Conservation (phyloP, 2,797 vertebrate species). For the Typhlichthys subterraneus region DNA sequence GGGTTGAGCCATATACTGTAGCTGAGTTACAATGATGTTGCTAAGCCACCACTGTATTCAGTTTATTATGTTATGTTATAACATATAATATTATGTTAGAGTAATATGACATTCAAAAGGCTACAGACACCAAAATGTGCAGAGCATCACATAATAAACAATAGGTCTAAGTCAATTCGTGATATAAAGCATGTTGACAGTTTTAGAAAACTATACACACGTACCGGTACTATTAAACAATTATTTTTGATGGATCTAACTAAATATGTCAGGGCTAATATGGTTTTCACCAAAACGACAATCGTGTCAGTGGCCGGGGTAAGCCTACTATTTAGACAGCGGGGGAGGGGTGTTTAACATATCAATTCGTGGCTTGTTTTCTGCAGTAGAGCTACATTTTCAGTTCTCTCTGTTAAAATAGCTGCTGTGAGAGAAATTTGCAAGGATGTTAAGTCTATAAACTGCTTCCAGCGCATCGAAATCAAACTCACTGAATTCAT, state of each 20-base stretch:
- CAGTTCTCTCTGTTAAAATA: neutral
- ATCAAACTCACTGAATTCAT: conserved; percentile 1
- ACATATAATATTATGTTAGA: too few species aligned
- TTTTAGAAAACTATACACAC: too few species aligned
- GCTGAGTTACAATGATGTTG: too few species aligned
- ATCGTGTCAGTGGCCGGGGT: neutral
- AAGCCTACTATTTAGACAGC: conserved; percentile 48
- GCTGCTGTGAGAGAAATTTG: neutral
- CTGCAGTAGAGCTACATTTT: conserved; percentile 1
- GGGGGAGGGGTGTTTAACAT: conserved; percentile 15
- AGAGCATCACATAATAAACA: too few species aligned
- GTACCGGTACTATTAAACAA: too few species aligned
- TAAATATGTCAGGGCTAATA: neutral
- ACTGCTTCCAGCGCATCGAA: conserved; percentile 9
- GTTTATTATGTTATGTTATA: too few species aligned
- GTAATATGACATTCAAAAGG: too few species aligned
- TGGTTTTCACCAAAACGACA: conserved; percentile 4
- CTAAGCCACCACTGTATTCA: too few species aligned
- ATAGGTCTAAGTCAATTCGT: too few species aligned
- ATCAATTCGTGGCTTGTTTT: conserved; percentile 34
- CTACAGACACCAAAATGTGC: too few species aligned
- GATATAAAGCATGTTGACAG: too few species aligned
- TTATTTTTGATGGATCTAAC: neutral
- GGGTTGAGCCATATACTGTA: too few species aligned
- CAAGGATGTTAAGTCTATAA: neutral